phyloP scores from a whole-genome alignment of 1,140 invertebrate species.

The Scaptomyza pallida region DNA sequence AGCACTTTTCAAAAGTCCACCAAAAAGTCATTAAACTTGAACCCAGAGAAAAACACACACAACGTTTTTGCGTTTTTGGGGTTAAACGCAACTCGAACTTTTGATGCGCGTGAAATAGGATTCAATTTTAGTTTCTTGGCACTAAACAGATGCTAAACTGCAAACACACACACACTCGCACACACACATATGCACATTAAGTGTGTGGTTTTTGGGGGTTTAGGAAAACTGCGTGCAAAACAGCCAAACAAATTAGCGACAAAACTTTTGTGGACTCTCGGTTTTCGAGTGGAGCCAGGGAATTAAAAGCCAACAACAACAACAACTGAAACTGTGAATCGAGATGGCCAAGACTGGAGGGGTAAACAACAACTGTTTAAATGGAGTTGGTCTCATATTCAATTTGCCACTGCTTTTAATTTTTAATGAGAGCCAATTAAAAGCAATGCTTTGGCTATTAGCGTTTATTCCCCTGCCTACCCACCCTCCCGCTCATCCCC shows the following conservation, averaged over 20 bases:
- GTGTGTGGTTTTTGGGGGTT: constrained; percentile 9
- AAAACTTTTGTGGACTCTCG: constrained; percentile 49
- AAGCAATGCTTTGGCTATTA: constrained; percentile 55
- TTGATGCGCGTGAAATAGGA: constrained; percentile 58
- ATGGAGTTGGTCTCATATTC: constrained; percentile 62
- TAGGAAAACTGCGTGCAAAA: constrained; percentile 47
- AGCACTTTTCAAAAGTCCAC: constrained; percentile 44
- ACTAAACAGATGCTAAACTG: constrained; percentile 44
- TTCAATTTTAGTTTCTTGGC: constrained; percentile 64
- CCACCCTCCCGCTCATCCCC: background rate
- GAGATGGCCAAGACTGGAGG: no score
- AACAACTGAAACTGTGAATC: no score
- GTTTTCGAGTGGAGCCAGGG: background rate
- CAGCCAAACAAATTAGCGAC: constrained; percentile 75
- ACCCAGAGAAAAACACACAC: constrained; percentile 6
- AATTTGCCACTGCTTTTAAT: constrained; percentile 73
- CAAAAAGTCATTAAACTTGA: constrained; percentile 76
- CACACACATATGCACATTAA: background rate
- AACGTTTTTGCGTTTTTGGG: constrained; percentile 50
- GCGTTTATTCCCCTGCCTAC: constrained; percentile 12
- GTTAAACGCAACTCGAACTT: constrained; percentile 50
- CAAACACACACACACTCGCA: background rate
- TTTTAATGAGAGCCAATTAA: constrained; percentile 80
- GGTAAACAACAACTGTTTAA: background rate
- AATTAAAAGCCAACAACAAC: background rate